Base-by-base conservation (phyloP, 2,797 vertebrate genomes). In the Trachurus trachurus region DNA sequence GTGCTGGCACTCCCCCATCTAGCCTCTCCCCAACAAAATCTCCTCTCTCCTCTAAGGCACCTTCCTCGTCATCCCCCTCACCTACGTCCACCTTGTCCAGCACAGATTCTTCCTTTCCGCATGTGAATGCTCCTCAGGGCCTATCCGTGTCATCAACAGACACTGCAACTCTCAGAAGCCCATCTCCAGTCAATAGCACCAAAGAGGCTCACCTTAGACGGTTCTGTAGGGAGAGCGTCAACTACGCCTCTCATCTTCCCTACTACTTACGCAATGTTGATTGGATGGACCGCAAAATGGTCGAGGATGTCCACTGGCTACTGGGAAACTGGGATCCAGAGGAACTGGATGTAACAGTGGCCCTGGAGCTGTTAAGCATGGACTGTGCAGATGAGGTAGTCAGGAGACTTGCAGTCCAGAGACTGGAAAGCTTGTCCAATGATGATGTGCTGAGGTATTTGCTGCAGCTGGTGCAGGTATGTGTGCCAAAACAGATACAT, bases 401-500 rank as follows among this genome's bases (percentile, higher is more conserved):
- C 71, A 89, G 96, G 68, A 89, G 62, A 34, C 81, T 96, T 16
- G 95, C 95, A 1, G 94, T 96, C 6, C 80, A 89, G 88, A 93
- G 92, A 63, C 58, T 96, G 81, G 94, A 96, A 49, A 87, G 70
- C 39, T 82, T 96, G 78, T 94, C 92, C 34, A 95, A 95, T 73
- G 93, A 95, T 31, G 94, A 96, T 13, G 85, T 96, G 0, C 60
- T 96, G 31, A 94, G 80, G 82, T 96, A 96, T 87, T 89, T 96
- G 71, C 93, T 96, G 44, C 96, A 96, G 79, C 91, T 96, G 61
- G 95, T 96, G 16, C 96, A 96, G 94, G 95, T 96, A 83, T 70
- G 81, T 74, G 34, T 71, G 16, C 52, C 7, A 21, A 12, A 56
- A 34, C 1, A n/a, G 15, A 61, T 7, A 4, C 0, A 0, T 8